Base-by-base conservation (phyloP, 2,797 vertebrate species). In the Carduelis carduelis region DNA sequence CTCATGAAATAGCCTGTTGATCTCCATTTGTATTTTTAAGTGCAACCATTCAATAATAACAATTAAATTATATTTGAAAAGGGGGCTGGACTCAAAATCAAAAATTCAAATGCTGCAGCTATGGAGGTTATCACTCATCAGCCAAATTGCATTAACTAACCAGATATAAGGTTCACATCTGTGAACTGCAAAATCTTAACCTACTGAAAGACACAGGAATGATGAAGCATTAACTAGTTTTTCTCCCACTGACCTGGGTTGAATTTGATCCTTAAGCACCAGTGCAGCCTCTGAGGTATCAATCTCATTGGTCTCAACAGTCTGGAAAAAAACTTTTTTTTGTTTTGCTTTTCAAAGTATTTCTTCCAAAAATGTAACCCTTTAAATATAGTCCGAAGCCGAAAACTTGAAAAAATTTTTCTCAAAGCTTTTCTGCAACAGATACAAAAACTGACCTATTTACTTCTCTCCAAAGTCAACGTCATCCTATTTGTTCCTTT, bases 401-500 rank as follows among this genome's bases (percentile, higher is more conserved):
- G 83, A 91, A 76, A 72, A 3, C 32, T 46, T 1, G 0, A 63
- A 90, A 89, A 32, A 7, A 4, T 5, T 19, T 10, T 72, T 83
- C 66, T 71, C 92, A 89, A 92, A 93, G 71, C 64, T 93, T 43
- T 96, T 95, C 86, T 95, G 85, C 90, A 95, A 56, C 53, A 92
- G 68, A 74, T 90, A 94, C 77, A 95, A 90, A 89, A 93, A 92
- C 34, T 75, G 86, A 95, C 83, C 53, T 59, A 95, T 95, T 97
- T 96, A 92, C 95, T 97, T 97, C 76, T 90, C 77, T 44, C 87
- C 63, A 90, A 82, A 95, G 75, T 86, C 92, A 94, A 70, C 56
- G 32, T 90, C 93, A 96, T 87, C 52, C 80, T 89, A 55, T 75
- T 89, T 91, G 76, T 43, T 91, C 63, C 37, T 94, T 83, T 92